Conservation (phyloP, 2,113 vertebrate species). For the Antechinus flavipes region DNA sequence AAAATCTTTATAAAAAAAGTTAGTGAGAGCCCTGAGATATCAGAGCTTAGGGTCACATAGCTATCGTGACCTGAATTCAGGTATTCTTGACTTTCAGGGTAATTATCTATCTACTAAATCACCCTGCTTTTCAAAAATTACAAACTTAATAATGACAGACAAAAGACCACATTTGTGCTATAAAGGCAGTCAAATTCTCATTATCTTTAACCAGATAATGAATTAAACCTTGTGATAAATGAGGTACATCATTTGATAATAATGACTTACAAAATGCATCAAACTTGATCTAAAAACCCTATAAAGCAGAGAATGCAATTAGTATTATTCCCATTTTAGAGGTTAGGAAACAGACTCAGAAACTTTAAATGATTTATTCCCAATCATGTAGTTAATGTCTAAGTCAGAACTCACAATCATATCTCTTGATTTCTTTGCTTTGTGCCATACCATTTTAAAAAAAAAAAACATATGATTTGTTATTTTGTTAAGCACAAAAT, state of each 20-base stretch:
- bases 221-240: background rate
- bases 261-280: background rate
- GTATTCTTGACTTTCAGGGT: background rate
- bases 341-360: background rate
- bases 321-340: background rate
- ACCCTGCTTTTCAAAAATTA: background rate
- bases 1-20: too few relatives aligned
- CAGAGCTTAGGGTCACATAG: background rate
- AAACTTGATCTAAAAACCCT: background rate
- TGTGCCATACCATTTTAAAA: background rate
- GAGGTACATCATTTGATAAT: background rate
- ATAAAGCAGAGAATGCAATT: background rate
- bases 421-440: background rate
- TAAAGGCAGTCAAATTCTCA: background rate
- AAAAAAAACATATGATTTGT: background rate
- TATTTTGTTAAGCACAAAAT: background rate
- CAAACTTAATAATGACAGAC: background rate
- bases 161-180: background rate
- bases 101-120: background rate
- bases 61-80: too few relatives aligned
- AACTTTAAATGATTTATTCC: background rate
- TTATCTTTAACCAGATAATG: background rate
- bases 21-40: background rate
- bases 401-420: background rate
- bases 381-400: background rate